Base-by-base conservation (phyloP, 2,888 invertebrate genomes). In the Thymelicus sylvestris region DNA sequence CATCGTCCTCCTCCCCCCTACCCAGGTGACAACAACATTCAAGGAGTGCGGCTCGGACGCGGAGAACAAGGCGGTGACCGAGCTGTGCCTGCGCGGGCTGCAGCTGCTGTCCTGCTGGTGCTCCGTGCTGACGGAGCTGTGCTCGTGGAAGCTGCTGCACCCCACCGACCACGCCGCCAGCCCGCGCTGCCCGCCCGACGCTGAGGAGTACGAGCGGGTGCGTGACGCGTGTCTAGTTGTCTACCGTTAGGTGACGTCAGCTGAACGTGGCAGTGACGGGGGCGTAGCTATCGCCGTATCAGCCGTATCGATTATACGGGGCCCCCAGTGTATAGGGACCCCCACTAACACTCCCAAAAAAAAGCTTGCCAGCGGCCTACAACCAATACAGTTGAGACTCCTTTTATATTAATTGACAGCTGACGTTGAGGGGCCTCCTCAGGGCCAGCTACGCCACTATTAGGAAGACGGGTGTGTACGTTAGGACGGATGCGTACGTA, bases 131-230 rank as follows among this genome's bases (percentile, higher is more conserved):
- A 98, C 99, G 0, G 99, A 99, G 91, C 93, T 99, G 71, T 99
- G 98, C 89, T 98, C 99, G 0, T 99, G 99, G 99, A 99, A 99
- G 92, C 94, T 99, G 71, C 94, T 99, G 78, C 99, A 99, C 89
- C 99, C 99, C 0, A 99, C 99, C 0, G 99, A 99, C 93, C 98
- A 98, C 86, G 98, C 98, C 86, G 97, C 97, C 89, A 99, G 99
- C 87, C 96, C 98, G 75, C 96, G 98, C 78, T 99, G 99, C 81
- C 99, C 99, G 0, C 96, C 96, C 8, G 98, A 98, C 85, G 99
- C 99, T 3, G 99, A 99, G 91, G 99, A 99, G 90, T 99, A 99
- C 84, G 99, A 99, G 92, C 94, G 99, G 88, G 98, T 97, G 77
- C 19, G 19, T 19, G n/a, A n/a, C n/a, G n/a, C n/a, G n/a, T n/a